Percentiles rank a stretch among this genome's conserved stretches.
Evolutionary conservation across 2,888 invertebrate species (phyloP).

Genomic region (Auanema freiburgensis): DNA sequence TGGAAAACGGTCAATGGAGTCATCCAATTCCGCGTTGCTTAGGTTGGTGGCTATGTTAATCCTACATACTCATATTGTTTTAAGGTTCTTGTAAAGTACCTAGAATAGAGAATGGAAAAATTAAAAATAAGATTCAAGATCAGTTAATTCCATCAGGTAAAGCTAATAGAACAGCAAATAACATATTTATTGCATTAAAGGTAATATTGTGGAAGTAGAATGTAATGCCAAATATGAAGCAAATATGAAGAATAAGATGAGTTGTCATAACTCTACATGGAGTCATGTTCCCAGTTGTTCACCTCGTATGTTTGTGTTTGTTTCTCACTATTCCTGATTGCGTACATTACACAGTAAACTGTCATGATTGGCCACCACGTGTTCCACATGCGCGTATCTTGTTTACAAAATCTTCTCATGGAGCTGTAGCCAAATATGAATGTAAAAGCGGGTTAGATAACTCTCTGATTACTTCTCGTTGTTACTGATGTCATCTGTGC

Average conservation of each 20-base stretch:
- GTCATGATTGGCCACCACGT: conserved; percentile 79
- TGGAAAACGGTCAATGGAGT: conserved; percentile 91
- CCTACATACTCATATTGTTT: too few relatives aligned
- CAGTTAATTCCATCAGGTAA: conserved; percentile 69
- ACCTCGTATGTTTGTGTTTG: conserved; percentile 63
- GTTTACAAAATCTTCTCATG: conserved; percentile 94
- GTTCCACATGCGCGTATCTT: conserved; percentile 93
- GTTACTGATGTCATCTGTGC: background rate
- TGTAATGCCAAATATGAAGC: conserved; percentile 74
- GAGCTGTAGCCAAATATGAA: conserved; percentile 77
- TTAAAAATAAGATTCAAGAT: conserved; percentile 64
- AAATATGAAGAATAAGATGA: conserved; percentile 46
- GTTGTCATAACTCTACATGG: conserved; percentile 68
- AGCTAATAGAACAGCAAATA: too few relatives aligned
- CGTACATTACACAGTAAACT: conserved; percentile 70
- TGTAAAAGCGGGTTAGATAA: conserved; percentile 28
- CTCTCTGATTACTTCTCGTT: background rate
- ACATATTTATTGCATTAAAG: conserved; percentile 17
- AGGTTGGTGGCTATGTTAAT: conserved; percentile 71
- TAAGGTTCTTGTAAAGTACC: conserved; percentile 80
- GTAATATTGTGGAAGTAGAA: conserved; percentile 77
- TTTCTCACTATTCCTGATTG: background rate
- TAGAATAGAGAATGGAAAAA: conserved; percentile 42
- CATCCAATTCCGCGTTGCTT: conserved; percentile 87
- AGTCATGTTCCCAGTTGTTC: conserved; percentile 65